Conservation (phyloP, 1,140 invertebrate genomes). For the Pseudachorutes palmiensis region DNA sequence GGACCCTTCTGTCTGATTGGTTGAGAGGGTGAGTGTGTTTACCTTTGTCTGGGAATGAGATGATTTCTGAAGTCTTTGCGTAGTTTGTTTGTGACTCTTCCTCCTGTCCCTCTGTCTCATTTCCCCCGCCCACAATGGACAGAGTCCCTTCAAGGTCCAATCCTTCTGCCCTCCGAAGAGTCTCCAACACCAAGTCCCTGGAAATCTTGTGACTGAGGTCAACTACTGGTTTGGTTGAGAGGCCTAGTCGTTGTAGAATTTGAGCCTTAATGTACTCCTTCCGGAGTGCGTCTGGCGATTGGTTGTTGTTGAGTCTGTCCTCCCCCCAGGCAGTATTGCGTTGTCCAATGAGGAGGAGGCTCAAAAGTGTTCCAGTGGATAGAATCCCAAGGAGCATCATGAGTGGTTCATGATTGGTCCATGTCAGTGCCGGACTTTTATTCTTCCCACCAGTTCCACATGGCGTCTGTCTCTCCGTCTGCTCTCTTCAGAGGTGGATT, state of each 20-base stretch:
- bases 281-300: slow-evolving; percentile 25
- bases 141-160: background rate
- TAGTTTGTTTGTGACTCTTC: slow-evolving; percentile 47
- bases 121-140: background rate
- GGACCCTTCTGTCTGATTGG: background rate
- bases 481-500: too few species aligned
- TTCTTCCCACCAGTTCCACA: too few species aligned
- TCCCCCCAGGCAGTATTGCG: too few species aligned
- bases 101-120: slow-evolving; percentile 8
- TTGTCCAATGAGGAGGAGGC: too few species aligned
- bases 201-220: slow-evolving; percentile 35
- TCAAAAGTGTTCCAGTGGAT: too few species aligned
- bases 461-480: too few species aligned
- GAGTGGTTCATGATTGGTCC: too few species aligned
- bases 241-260: slow-evolving; percentile 35
- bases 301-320: too few species aligned
- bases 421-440: too few species aligned
- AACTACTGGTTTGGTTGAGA: slow-evolving; percentile 29
- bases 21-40: background rate
- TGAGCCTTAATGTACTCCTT: slow-evolving; percentile 35
- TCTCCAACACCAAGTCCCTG: slow-evolving; percentile 32
- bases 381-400: too few species aligned
- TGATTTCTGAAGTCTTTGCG: slow-evolving; percentile 68
- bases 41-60: slow-evolving; percentile 60
- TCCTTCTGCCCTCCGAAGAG: slow-evolving; percentile 30